Base-by-base conservation (phyloP, 2,797 vertebrate species). In the Gymnothorax javanicus region DNA sequence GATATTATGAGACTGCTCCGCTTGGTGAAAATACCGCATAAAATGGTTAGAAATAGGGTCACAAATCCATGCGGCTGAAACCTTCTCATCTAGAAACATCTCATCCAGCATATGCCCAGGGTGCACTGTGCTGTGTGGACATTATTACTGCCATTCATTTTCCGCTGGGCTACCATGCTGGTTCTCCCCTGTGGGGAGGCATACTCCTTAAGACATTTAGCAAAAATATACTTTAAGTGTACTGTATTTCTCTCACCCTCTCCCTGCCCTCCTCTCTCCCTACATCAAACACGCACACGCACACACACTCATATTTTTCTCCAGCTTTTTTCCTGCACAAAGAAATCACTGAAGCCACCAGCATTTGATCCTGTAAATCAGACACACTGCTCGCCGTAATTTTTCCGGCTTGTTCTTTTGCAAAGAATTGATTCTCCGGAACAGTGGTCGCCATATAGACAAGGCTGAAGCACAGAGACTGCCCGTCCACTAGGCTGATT, bases 401-500 rank as follows among this genome's bases (percentile, higher is more conserved):
- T 77, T 67, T 15, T 15, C 25, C 60, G 20, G 58, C 75, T 25
- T 4, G 5, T 15, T 54, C 58, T 82, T 79, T 33, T 43, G 33
- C 82, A 20, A 20, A 7, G 59, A 23, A 86, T 57, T 15, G 75
- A 86, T 82, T 43, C 52, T 82, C 57, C 12, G 17, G 64, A 64
- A 54, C 89, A 85, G 85, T 69, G 81, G 84, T 86, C 77, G 84
- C 13, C 77, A 86, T 89, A 88, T 87, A 33, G 75, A 82, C 57
- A 88, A 64, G 85, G 85, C n/a, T 77, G 27, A 83, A 83, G 88
- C 86, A 85, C 67, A 79, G 83, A 43, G 1, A 56, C 57, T 27
- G 9, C 8, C 89, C 86, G 87, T 86, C 87, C 71, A 86, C 33
- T 73, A 3, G 60, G 60, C 87, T 86, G 88, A 89, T 90, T 86